Evolutionary conservation across 2,797 vertebrate species (phyloP), one percentile per base, ranked within the genome.

Genomic region (Ctenochaetus hawaiiensis): DNA sequence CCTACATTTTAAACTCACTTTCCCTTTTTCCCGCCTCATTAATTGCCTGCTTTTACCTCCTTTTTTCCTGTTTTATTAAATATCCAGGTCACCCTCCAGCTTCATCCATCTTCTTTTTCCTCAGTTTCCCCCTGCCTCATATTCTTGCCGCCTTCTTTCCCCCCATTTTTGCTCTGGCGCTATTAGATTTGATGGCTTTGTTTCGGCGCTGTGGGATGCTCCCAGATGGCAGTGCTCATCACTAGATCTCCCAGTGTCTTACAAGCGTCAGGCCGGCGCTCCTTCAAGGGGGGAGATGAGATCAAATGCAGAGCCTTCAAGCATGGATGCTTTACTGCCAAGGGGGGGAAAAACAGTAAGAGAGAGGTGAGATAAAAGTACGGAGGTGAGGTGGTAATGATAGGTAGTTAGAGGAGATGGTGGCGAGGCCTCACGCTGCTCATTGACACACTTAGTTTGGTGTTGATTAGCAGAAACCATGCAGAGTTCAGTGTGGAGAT

Each of bases 171-270:
- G 52, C 56, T 72, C 62, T 47, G 68, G 76, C 62, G 53, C 77
- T 12, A 1, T 75, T 39, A 67, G 79, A 92, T 87, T 59, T 59
- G 78, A 83, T 67, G 78, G 45, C 83, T 80, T 80, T 52, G 34
- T 69, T 81, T 75, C 18, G 1, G 65, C 83, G 52, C 76, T 4
- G 80, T 62, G 78, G 82, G 87, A 71, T 80, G 80, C 81, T 86
- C 84, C 90, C 84, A 13, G 49, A 64, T 37, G 83, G 62, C 63
- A 11, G 0, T 20, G 44, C 66, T 61, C 45, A 22, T 77, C 44
- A 66, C 72, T 60, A 71, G 64, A 82, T 78, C 81, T 77, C 75
- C 26, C 65, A 65, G 67, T 30, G 5, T 64, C 63, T 68, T 45
- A 67, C 66, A 60, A 83, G 53, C 20, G 12, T 57, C 62, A 77